phyloP scores from a whole-genome alignment of 2,888 invertebrate genomes.

The Andrena fulva region DNA sequence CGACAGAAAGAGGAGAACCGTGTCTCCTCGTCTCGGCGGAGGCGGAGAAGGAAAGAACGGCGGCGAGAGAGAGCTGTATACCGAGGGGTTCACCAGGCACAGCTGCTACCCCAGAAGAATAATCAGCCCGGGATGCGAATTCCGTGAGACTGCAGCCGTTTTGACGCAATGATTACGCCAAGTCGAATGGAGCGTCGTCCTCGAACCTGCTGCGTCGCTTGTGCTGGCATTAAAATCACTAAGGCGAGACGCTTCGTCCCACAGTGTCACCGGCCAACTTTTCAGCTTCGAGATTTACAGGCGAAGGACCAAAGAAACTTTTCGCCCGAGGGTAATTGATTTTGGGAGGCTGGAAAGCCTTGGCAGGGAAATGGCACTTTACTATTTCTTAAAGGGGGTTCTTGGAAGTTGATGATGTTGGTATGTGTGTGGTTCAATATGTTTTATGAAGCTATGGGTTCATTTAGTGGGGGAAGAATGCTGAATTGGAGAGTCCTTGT shows the following conservation, averaged over 20 bases:
- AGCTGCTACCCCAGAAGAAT: conserved; percentile 65
- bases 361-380: background rate
- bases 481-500: too few relatives aligned
- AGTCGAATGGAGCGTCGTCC: background rate
- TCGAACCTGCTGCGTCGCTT: background rate
- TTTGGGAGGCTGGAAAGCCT: background rate
- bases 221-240: conserved; percentile 40
- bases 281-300: background rate
- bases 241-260: background rate
- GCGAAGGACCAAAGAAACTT: background rate
- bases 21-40: background rate
- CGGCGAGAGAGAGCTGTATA: conserved; percentile 33
- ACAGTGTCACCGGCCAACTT: background rate
- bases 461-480: too few relatives aligned
- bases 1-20: conserved; percentile 32
- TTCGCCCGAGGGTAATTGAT: background rate
- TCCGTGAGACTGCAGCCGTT: conserved; percentile 42
- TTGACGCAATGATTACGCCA: background rate
- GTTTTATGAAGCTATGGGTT: too few relatives aligned
- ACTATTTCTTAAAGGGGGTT: too few relatives aligned
- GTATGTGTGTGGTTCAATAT: too few relatives aligned
- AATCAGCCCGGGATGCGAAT: conserved; percentile 53
- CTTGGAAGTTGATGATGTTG: too few relatives aligned
- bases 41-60: conserved; percentile 26
- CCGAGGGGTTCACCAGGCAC: conserved; percentile 58